Base-by-base conservation (phyloP, 64 coral and sea anemone species). In the Cladopsammia gracilis region DNA sequence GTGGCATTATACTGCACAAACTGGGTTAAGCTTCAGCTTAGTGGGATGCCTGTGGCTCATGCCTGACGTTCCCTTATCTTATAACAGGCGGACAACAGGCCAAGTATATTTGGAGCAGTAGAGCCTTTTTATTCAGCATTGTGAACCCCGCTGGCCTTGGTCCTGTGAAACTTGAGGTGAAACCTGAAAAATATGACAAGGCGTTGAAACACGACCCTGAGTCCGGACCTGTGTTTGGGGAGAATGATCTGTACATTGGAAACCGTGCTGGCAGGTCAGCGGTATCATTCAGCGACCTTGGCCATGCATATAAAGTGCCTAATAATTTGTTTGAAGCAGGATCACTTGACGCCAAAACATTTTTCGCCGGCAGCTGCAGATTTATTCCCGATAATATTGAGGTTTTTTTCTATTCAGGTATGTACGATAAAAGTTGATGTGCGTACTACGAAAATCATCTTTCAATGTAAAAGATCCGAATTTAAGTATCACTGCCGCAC, bases 61-160 rank as follows among this genome's bases (percentile, higher is more conserved):
- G 34, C 6, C 1, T 56, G 7, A 12, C 53, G 4, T 56, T 56
- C 53, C 12, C 53, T 7, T 56, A 10, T 56, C 53, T 56, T 56
- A 10, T 6, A 22, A 45, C 23, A 18, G 57, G 42, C 18, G 87
- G 46, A 94, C 42, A 48, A 22, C 1, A 76, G 16, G 51, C 43
- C 3, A 34, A 61, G 57, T 58, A 74, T 44, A 49, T 94, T 20
- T 88, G 74, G 54, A 94, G 92, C 68, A 19, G 44, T 15, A 81
- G 64, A 48, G 74, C 92, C 20, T 94, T 94, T 76, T 19, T 94
- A n/a, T 94, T 94, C 48, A 94, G 85, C 19, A 23, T 94, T 71
- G 78, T 73, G 5, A 94, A 94, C 15, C 67, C 86, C 44, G 49
- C 25, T 57, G 76, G 86, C 48, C 50, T 75, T 20, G 77, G 51